Conservation (phyloP, 2,888 invertebrate genomes). For the Tridacna crocea region DNA sequence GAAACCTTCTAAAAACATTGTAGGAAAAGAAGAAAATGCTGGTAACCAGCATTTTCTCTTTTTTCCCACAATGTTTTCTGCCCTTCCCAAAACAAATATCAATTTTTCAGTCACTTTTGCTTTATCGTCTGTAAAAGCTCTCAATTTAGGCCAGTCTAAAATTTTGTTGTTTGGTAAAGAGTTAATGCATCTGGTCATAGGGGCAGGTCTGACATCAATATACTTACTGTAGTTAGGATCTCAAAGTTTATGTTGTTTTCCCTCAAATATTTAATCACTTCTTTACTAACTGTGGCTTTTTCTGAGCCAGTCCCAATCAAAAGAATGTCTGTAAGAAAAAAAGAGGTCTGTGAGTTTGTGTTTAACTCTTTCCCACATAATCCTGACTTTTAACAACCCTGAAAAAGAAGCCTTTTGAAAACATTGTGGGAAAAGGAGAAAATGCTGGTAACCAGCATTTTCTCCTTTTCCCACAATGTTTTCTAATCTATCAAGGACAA, state of each 20-base stretch:
- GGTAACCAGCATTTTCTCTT: too few relatives aligned
- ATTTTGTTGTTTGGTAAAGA: background rate
- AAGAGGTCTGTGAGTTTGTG: background rate
- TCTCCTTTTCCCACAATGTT: too few relatives aligned
- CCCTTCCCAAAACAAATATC: too few relatives aligned
- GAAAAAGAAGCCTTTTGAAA: too few relatives aligned
- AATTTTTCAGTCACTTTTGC: background rate
- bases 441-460: too few relatives aligned
- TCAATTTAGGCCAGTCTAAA: background rate
- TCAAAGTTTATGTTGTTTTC: constrained; percentile 90
- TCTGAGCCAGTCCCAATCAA: constrained; percentile 89
- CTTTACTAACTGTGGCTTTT: constrained; percentile 72
- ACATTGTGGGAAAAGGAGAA: too few relatives aligned
- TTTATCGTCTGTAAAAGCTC: background rate
- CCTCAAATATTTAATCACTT: constrained; percentile 77
- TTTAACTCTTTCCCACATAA: background rate
- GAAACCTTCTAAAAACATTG: too few relatives aligned
- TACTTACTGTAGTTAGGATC: constrained; percentile 88
- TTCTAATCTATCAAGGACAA: too few relatives aligned
- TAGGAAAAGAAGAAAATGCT: too few relatives aligned
- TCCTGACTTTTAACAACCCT: too few relatives aligned
- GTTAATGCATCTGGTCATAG: background rate
- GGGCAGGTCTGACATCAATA: background rate
- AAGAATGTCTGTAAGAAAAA: constrained; percentile 83
- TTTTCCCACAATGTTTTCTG: too few relatives aligned